phyloP scores from a whole-genome alignment of 2,113 vertebrate genomes.

The Eubucco bourcierii region DNA sequence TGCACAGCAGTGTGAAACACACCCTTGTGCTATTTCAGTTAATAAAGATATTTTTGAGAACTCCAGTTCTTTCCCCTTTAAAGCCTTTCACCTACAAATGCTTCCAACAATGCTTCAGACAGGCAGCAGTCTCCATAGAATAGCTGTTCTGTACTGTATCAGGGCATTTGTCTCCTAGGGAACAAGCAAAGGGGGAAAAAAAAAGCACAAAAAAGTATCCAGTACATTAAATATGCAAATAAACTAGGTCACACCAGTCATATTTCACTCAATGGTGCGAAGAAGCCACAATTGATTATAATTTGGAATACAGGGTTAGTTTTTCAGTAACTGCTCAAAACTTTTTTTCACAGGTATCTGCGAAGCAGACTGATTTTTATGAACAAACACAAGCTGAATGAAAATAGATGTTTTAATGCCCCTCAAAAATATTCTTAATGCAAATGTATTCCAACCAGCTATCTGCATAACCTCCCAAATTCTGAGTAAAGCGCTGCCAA shows the following conservation, averaged over 20 bases:
- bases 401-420: neutral
- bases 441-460: neutral
- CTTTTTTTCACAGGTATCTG: neutral
- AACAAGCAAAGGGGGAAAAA: constrained; percentile 26
- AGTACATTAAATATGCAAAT: constrained; percentile 66
- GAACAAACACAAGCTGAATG: neutral
- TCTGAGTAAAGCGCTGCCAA: neutral
- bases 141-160: constrained; percentile 10
- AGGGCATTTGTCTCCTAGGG: constrained; percentile 66
- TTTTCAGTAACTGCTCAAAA: neutral
- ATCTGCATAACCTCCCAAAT: neutral
- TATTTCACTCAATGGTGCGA: constrained; percentile 51
- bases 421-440: neutral
- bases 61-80: neutral
- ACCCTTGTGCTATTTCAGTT: neutral
- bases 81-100: constrained; percentile 28
- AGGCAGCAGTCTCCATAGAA: constrained; percentile 29
- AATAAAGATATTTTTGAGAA: constrained; percentile 36
- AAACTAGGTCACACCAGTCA: constrained; percentile 62
- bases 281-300: constrained; percentile 14
- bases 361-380: neutral
- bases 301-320: neutral
- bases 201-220: constrained; percentile 35
- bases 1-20: neutral
- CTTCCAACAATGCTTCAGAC: constrained; percentile 49